A percentile compares a stretch with the other conserved stretches of the same genome.
Evolutionary conservation across 2,888 invertebrate species (phyloP).

Genomic region (Ramazzottius varieornatus): DNA sequence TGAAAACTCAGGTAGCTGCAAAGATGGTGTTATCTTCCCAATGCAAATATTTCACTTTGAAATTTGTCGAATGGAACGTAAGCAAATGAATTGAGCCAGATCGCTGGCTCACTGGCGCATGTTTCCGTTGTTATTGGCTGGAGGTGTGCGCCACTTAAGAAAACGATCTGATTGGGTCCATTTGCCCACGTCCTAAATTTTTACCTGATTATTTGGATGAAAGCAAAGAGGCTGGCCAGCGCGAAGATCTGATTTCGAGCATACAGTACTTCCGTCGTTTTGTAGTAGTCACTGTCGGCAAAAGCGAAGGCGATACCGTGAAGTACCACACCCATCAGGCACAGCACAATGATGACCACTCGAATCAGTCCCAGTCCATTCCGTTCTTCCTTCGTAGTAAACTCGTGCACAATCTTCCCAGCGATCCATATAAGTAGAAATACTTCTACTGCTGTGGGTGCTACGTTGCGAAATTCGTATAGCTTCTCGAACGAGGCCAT

Average conservation of each 20-base stretch:
- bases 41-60: neutral
- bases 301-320: slow-evolving; percentile 43
- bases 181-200: no score
- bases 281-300: neutral
- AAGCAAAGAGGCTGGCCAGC: slow-evolving; percentile 30
- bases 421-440: slow-evolving; percentile 65
- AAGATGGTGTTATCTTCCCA: neutral
- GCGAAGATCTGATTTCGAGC: slow-evolving; percentile 90
- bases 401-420: slow-evolving; percentile 71
- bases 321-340: slow-evolving; percentile 63
- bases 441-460: neutral
- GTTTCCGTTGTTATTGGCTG: no score
- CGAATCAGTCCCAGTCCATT: slow-evolving; percentile 64
- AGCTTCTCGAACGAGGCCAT: slow-evolving; percentile 22
- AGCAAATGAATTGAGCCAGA: neutral
- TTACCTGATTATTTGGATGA: slow-evolving; percentile 3
- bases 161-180: no score
- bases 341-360: slow-evolving; percentile 35
- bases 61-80: neutral
- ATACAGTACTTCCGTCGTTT: slow-evolving; percentile 33
- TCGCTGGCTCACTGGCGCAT: no score
- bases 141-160: no score
- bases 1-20: slow-evolving; percentile 77
- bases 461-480: slow-evolving; percentile 14
- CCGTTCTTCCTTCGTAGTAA: slow-evolving; percentile 90